phyloP scores from a whole-genome alignment of 2,888 invertebrate species.

The Tinea trinotella region DNA sequence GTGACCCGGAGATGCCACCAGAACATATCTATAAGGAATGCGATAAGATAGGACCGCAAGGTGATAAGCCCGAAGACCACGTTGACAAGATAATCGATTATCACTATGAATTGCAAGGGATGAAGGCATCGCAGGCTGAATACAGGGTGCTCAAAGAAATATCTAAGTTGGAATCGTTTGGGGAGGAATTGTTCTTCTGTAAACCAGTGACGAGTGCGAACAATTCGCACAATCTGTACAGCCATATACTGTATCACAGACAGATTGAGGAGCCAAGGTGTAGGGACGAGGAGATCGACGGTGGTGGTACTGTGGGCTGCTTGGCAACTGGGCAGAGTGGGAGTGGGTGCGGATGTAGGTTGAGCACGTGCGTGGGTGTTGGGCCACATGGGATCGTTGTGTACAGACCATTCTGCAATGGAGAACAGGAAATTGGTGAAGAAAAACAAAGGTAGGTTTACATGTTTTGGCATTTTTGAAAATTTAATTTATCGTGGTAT shows the following conservation, averaged over 20 bases:
- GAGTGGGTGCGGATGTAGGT: conserved; percentile 59
- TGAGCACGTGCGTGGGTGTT: conserved; percentile 78
- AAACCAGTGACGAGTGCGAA: conserved; percentile 71
- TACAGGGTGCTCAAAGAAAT: conserved; percentile 88
- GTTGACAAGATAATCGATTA: conserved; percentile 75
- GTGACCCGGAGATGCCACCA: conserved; percentile 73
- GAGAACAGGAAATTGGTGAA: conserved; percentile 72
- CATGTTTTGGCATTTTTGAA: background rate
- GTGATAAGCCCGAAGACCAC: conserved; percentile 75
- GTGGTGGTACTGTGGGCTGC: conserved; percentile 60
- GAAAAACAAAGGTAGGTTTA: conserved; percentile 74
- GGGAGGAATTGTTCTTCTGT: conserved; percentile 87
- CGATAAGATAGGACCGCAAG: conserved; percentile 74
- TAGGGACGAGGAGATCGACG: conserved; percentile 57
- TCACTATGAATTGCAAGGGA: conserved; percentile 74
- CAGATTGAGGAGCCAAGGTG: conserved; percentile 67
- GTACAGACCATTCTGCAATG: conserved; percentile 64
- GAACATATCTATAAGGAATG: conserved; percentile 75
- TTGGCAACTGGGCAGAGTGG: conserved; percentile 54
- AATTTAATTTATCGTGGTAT: too few relatives aligned
- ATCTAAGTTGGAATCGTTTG: conserved; percentile 84
- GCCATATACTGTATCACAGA: conserved; percentile 77
- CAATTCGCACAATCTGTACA: conserved; percentile 83
- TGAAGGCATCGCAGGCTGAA: conserved; percentile 84
- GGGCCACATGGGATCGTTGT: conserved; percentile 88